Evolutionary conservation across 2,797 vertebrate species (phyloP).

Genomic region (Epinephelus awoara): DNA sequence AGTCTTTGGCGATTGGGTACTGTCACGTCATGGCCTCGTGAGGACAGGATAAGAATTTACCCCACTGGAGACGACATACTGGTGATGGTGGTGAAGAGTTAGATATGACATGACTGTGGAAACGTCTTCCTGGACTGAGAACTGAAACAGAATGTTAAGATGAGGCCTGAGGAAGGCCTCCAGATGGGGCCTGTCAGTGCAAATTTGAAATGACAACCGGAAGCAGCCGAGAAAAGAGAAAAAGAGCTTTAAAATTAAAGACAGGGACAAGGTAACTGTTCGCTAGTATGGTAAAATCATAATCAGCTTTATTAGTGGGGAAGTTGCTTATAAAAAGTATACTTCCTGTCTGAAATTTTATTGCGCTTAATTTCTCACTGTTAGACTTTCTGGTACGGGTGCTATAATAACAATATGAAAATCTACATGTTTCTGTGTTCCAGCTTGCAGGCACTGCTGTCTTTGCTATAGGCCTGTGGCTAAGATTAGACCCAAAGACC

Average conservation of each 20-base stretch:
- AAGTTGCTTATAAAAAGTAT: no score
- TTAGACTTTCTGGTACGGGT: background rate
- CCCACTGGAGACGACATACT: background rate
- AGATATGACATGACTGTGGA: background rate
- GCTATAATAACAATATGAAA: background rate
- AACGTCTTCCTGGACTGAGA: slow-evolving; percentile 2
- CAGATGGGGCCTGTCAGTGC: slow-evolving; percentile 18
- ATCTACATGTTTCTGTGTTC: slow-evolving; percentile 35
- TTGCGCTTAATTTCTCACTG: no score
- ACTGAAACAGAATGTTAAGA: background rate
- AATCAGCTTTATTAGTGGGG: no score
- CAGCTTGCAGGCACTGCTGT: slow-evolving; percentile 96
- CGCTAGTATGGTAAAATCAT: background rate
- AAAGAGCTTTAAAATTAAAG: slow-evolving; percentile 1
- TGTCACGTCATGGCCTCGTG: background rate
- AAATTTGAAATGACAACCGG: slow-evolving; percentile 19
- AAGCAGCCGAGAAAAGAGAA: slow-evolving; percentile 12
- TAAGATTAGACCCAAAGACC: slow-evolving; percentile 93
- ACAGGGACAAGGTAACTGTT: slow-evolving; percentile 2
- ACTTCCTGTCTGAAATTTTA: no score
- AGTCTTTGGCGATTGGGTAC: background rate
- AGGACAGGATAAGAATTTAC: background rate
- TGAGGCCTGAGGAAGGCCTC: background rate
- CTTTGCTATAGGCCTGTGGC: slow-evolving; percentile 94
- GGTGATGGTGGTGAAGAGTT: slow-evolving; percentile 7